A percentile compares a stretch with the other conserved stretches of the same genome.
These are phyloP conservation scores for Oreochromis aureus DNA, from an alignment of 2,113 vertebrate species.

Conservation along the genomic window DNA sequence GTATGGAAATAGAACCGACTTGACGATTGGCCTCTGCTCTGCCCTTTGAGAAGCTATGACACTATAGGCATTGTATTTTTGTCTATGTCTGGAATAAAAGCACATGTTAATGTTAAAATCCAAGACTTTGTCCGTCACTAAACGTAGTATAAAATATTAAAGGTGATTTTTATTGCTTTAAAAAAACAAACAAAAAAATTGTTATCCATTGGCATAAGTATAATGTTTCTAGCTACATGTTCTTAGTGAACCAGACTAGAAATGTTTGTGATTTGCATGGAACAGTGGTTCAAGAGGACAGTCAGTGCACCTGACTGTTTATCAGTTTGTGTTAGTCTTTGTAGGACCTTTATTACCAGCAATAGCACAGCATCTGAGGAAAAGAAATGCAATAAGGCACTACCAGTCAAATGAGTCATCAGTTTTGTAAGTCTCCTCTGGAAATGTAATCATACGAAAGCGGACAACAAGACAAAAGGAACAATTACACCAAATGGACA, in stretches of 20 bases:
- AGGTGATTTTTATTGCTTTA: not conserved
- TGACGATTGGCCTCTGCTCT: not conserved
- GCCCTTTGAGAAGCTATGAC: not conserved
- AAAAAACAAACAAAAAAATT: not conserved
- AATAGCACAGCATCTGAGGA: not conserved
- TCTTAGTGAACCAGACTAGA: not conserved
- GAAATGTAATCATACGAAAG: not conserved
- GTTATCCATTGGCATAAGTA: not conserved
- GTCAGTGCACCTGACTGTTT: not conserved
- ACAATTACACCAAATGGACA: not conserved
- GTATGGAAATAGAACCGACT: not conserved
- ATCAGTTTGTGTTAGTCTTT: not conserved
- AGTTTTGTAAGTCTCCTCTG: not conserved
- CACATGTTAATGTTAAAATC: not conserved
- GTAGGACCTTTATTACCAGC: not conserved
- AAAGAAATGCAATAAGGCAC: not conserved
- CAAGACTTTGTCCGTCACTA: rapidly evolving
- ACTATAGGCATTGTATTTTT: not conserved
- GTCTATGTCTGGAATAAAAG: not conserved
- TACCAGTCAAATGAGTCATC: not conserved
- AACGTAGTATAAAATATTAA: rapidly evolving
- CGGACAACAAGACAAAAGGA: not conserved
- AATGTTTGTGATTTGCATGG: not conserved
- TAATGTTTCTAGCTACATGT: not conserved
- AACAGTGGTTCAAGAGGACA: not conserved